Evolutionary conservation across 2,888 invertebrate genomes (phyloP), one percentile per base, ranked within the genome.

Genomic region (Philereme vetulata): DNA sequence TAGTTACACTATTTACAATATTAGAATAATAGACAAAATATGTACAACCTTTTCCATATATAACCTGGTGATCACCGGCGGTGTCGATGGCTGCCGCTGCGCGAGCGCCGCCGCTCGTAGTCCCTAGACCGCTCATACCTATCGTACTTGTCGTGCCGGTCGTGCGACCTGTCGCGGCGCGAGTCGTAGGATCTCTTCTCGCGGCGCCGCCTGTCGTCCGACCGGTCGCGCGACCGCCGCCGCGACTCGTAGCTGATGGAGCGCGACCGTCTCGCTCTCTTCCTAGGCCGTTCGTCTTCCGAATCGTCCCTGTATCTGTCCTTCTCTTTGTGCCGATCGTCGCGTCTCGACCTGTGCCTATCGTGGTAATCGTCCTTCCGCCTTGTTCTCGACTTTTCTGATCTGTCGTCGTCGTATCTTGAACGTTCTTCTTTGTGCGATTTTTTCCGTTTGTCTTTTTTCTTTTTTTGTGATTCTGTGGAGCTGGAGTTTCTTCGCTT

Each of bases 121-220:
- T 88, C 87, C 87, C 88, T 88, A 87, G 78, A 78, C 75, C 90
- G 88, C 79, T 87, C 90, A 89, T 90, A 88, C 89, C 86, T 88
- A 85, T 90, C 88, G 76, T 84, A 76, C 74, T 76, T 81, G 74
- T 82, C 80, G 78, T 80, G 71, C 65, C 60, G 55, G 5, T 67
- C 68, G 43, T 56, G 56, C 11, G 60, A 59, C 57, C 50, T 55
- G 43, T 62, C 62, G 51, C 52, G 50, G 38, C 58, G 53, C 42
- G 44, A 58, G 44, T 62, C 56, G 42, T 51, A 44, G 50, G 67
- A 80, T 78, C 82, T 76, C 59, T 82, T 82, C 70, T 82, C 82
- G 63, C 80, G 77, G 64, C 82, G 77, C 55, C 70, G 65, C 59
- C 64, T 38, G 38, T 38, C 81, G 80, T 62, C 53, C 50, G 82